Conservation (phyloP, 2,113 vertebrate species). For the Passer domesticus region DNA sequence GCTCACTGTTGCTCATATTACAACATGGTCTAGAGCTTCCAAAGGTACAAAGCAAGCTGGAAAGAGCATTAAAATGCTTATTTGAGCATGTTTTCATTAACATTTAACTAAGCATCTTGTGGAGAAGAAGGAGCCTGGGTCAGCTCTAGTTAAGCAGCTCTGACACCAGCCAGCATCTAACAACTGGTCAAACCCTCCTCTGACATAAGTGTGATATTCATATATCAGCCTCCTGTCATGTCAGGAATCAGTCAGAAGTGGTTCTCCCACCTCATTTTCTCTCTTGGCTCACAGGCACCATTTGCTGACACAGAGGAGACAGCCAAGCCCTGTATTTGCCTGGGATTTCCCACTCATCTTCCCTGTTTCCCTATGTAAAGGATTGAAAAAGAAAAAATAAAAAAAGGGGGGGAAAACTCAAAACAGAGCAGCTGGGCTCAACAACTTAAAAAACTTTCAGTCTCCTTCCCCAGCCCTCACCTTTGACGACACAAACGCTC, state of each 20-base stretch:
- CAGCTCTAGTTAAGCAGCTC: not conserved
- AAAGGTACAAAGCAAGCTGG: not conserved
- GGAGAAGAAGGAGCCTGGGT: not conserved
- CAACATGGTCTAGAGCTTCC: not conserved
- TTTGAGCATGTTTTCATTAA: not conserved
- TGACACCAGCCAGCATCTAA: accelerated
- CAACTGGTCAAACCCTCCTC: not conserved
- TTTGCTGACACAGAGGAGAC: not conserved
- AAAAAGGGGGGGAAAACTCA: accelerated
- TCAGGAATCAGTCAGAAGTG: conserved; percentile 21
- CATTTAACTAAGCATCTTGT: not conserved
- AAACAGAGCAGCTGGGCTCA: not conserved
- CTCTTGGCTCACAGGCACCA: conserved; percentile 6
- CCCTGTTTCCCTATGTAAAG: not conserved
- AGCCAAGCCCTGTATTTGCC: not conserved
- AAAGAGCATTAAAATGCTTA: not conserved
- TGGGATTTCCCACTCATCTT: conserved; percentile 12
- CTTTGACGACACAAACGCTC: not conserved
- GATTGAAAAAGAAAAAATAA: not conserved
- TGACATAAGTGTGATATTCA: not conserved
- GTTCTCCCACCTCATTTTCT: conserved; percentile 28
- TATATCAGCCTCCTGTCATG: not conserved
- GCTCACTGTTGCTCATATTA: not conserved
- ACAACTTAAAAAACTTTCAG: not conserved
- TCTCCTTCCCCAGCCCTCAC: not conserved